These are phyloP conservation scores for Cheilosia impressa DNA, from an alignment of 2,888 invertebrate genomes.

Conservation along the genomic window DNA sequence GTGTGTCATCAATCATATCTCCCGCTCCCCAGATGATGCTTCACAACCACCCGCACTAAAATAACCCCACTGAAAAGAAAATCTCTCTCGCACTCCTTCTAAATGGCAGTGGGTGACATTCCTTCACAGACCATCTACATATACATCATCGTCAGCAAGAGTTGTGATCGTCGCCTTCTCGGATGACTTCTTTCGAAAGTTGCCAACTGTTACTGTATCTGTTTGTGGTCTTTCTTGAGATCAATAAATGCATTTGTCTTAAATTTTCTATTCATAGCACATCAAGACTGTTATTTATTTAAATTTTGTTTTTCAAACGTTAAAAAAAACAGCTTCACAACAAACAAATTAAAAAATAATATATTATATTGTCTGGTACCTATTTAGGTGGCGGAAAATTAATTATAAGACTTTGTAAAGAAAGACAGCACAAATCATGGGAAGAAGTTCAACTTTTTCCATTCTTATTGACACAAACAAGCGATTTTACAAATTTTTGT, in stretches of 20 bases:
- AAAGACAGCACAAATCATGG: slow-evolving; percentile 20
- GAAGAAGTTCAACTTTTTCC: slow-evolving; percentile 26
- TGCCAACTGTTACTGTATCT: slow-evolving; percentile 7
- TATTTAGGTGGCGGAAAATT: slow-evolving; percentile 13
- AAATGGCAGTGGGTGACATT: slow-evolving; percentile 24
- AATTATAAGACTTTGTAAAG: slow-evolving; percentile 21
- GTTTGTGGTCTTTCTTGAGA: neutral
- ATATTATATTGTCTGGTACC: neutral
- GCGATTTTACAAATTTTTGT: neutral
- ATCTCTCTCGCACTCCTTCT: neutral
- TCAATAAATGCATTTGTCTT: slow-evolving; percentile 9
- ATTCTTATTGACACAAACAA: slow-evolving; percentile 9
- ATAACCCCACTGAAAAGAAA: slow-evolving; percentile 9
- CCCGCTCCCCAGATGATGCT: neutral
- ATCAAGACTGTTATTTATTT: slow-evolving; percentile 23
- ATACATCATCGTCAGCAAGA: slow-evolving; percentile 6
- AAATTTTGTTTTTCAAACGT: slow-evolving; percentile 3
- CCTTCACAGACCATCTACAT: slow-evolving; percentile 10
- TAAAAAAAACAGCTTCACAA: slow-evolving; percentile 4
- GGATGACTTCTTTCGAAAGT: slow-evolving; percentile 27
- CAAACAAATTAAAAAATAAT: slow-evolving; percentile 26
- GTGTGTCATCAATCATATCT: slow-evolving; percentile 50
- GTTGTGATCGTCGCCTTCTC: slow-evolving; percentile 10
- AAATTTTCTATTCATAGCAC: slow-evolving; percentile 16
- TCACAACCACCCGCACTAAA: neutral